Evolutionary conservation across 1,140 invertebrate species (phyloP).

Genomic region (Macrosteles quadrilineatus): DNA sequence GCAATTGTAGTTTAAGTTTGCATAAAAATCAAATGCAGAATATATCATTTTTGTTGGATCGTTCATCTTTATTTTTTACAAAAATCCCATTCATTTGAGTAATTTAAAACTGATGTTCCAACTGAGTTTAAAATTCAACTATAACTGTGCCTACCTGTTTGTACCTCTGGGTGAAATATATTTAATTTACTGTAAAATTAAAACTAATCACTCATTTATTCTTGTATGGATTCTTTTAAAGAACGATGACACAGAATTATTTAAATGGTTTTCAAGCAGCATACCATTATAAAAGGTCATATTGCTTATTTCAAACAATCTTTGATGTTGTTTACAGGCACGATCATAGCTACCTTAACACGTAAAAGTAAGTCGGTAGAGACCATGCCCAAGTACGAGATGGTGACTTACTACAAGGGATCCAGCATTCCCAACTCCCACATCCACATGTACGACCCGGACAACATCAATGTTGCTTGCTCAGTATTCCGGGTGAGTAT

Average conservation of each 20-base stretch:
- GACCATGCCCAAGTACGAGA: slow-evolving; percentile 85
- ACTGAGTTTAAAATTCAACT: slow-evolving; percentile 4
- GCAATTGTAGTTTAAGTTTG: background rate
- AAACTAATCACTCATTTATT: background rate
- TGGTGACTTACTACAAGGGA: slow-evolving; percentile 87
- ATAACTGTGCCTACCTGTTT: too few relatives aligned
- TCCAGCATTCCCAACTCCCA: slow-evolving; percentile 91
- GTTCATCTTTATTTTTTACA: too few relatives aligned
- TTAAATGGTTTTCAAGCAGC: background rate
- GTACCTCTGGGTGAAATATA: background rate
- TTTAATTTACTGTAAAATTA: background rate
- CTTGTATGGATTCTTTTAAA: background rate
- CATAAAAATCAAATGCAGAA: background rate
- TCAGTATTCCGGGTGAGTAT: slow-evolving; percentile 82
- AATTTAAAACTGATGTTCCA: too few relatives aligned
- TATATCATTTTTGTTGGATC: background rate
- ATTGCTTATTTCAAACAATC: too few relatives aligned
- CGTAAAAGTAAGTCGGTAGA: slow-evolving; percentile 77
- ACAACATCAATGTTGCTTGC: slow-evolving; percentile 88
- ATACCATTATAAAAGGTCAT: too few relatives aligned
- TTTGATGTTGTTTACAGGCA: too few relatives aligned
- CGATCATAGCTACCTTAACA: slow-evolving; percentile 86
- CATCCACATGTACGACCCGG: slow-evolving; percentile 93
- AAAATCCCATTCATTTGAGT: too few relatives aligned
- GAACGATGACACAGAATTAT: background rate